Evolutionary conservation across 1,140 invertebrate species (phyloP), one percentile per base, ranked within the genome.

Genomic region (Apis laboriosa): DNA sequence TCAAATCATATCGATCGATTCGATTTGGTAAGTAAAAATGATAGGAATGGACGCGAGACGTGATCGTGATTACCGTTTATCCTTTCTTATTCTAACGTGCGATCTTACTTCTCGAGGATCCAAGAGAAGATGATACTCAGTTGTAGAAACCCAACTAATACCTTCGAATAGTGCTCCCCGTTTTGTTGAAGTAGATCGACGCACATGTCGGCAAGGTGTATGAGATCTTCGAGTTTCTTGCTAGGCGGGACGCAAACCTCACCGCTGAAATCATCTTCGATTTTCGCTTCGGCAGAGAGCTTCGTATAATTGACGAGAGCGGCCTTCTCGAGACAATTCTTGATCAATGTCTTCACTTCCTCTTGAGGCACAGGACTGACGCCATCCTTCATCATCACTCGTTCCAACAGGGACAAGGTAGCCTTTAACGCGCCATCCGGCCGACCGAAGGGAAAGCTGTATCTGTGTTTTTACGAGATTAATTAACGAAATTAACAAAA

Each of bases 161-260:
- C 99, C 98, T 99, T 99, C 84, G 99, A 98, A 95, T 99, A 99
- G 94, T 99, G 98, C 94, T 99, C 99, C 95, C 99, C 99, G 92
- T 99, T 99, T 94, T 99, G 99, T 93, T 99, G 99, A 66, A 99
- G 94, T 17, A 99, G 96, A 94, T 99, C 99, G 61, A 99, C 99
- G 94, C 99, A 99, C 15, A 99, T 95, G 93, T 99, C 99, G 21
- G 99, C 98, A 72, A 99, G 95, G 92, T 98, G 98, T 91, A 99
- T 99, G 24, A 99, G 95, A 93, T 99, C 98, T 92, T 99, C 99
- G 21, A 99, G 95, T 92, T 99, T 98, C 94, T 98, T 98, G 63
- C 96, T 96, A 5, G 98, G 96, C 68, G 97, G 96, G 63, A 97
- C 96, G 90, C 97, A 96, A 68, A 96, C 96, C 92, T 98, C 98